Evolutionary conservation across 2,113 vertebrate genomes (phyloP), one percentile per base, ranked within the genome.

Genomic region (Lagenorhynchus albirostris): DNA sequence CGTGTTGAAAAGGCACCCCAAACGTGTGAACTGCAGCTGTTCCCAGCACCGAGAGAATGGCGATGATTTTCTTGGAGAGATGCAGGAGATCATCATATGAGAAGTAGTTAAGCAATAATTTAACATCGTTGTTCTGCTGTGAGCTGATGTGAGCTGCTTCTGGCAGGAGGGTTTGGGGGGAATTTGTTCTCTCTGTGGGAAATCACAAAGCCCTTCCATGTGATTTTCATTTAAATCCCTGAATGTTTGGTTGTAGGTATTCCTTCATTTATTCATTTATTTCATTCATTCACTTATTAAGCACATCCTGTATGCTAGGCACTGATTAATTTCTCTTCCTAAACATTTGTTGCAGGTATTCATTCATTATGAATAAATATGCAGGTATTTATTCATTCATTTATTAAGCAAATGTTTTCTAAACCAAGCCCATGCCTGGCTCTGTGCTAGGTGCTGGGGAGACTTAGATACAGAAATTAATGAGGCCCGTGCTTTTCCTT

Each of bases 21-120:
- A 25, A 70, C 70, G 20, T 31, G 68, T 85, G 73, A 63, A 29
- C 74, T 58, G 86, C 89, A 96, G 93, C 94, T 95, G 95, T 92
- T 92, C 83, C 74, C 9, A 0, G 90, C 25, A 6, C 60, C 0
- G 8, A 89, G 84, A 95, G 92, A 95, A 71, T 58, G 90, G 70
- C 0, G 25, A 8, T 92, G 96, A 86, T 95, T 97, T 96, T 97
- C 92, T 89, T 77, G 91, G 81, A 5, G 86, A 77, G 91, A 94
- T 41, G 13, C 8, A 1, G 88, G 50, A 77, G 80, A 74, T 82
- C 58, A 62, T 85, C 74, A 6, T 41, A 55, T 0, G 36, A 92
- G 92, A 79, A 83, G 86, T 41, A 74, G 94, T 95, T 94, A 80
- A 68, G 96, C 31, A 60, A 20, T 90, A 84, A 96, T 95, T 96